Conservation (phyloP, 1,140 invertebrate species). For the Ladona fulva region DNA sequence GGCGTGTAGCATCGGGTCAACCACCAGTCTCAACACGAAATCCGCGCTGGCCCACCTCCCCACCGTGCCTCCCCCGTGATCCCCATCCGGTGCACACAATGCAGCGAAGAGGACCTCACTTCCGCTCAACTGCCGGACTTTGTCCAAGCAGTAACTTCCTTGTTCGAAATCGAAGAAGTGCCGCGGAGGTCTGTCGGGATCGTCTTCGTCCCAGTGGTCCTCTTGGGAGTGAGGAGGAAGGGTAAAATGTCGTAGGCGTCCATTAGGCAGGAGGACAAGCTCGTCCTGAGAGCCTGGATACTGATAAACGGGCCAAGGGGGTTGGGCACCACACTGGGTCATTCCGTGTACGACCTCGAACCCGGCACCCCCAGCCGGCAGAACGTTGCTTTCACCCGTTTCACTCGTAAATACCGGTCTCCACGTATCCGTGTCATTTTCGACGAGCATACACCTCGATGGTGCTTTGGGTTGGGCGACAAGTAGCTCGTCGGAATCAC, state of each 20-base stretch:
- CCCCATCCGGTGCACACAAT: conserved; percentile 61
- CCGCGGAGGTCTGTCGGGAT: conserved; percentile 13
- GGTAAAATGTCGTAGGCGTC: conserved; percentile 53
- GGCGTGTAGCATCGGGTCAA: conserved; percentile 64
- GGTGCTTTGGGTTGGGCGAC: conserved; percentile 41
- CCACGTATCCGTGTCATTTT: conserved; percentile 50
- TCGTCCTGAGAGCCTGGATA: conserved; percentile 47
- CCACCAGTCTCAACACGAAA: conserved; percentile 59
- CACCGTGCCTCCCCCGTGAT: conserved; percentile 21
- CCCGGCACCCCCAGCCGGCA: conserved; percentile 21
- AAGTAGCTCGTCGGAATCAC: conserved; percentile 57
- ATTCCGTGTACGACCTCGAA: conserved; percentile 49
- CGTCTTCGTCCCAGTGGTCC: conserved; percentile 28
- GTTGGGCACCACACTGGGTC: conserved; percentile 57
- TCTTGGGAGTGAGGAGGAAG: conserved; percentile 39
- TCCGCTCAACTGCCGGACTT: conserved; percentile 40
- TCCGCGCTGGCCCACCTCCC: conserved; percentile 52
- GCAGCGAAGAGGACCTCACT: conserved; percentile 52
- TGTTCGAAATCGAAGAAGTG: conserved; percentile 56
- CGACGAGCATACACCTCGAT: conserved; percentile 46
- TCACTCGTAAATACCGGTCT: conserved; percentile 51
- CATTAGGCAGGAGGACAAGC: conserved; percentile 54
- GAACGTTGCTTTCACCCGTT: conserved; percentile 41
- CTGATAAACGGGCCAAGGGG: conserved; percentile 63
- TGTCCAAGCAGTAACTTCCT: conserved; percentile 70